Conservation (phyloP, 2,888 invertebrate species). For the Resseliella maxima region DNA sequence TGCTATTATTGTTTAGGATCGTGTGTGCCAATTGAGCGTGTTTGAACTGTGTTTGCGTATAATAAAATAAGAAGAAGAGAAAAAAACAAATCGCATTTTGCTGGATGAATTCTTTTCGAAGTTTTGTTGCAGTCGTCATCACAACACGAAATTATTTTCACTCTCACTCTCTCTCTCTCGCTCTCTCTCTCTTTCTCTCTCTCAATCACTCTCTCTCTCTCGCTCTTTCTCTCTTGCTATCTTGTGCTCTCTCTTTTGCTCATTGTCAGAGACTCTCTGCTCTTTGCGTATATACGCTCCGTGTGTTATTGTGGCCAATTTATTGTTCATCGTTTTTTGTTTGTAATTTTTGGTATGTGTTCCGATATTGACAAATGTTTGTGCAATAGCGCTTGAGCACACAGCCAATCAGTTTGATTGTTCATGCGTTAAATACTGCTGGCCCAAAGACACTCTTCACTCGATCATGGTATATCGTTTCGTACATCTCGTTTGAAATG, state of each 20-base stretch:
- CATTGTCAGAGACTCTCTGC: too few relatives aligned
- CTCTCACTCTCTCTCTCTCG: neutral
- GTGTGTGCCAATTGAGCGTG: neutral
- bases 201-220: neutral
- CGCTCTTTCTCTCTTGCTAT: neutral
- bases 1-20: constrained; percentile 47
- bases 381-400: neutral
- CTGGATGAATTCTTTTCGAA: constrained; percentile 51
- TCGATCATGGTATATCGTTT: neutral
- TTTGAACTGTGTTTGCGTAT: neutral
- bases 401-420: constrained; percentile 35
- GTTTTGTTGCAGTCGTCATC: neutral
- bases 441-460: neutral
- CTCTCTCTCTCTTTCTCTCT: neutral
- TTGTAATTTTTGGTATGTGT: constrained; percentile 35
- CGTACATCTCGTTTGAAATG: neutral
- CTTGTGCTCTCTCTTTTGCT: too few relatives aligned
- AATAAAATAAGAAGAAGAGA: neutral
- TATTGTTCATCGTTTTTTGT: too few relatives aligned
- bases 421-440: constrained; percentile 51
- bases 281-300: neutral
- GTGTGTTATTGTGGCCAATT: constrained; percentile 16
- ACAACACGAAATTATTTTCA: neutral
- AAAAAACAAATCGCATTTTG: neutral
- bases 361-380: constrained; percentile 5